Evolutionary conservation across 1,140 invertebrate species (phyloP).

Genomic region (Lepidotrigona ventralis): DNA sequence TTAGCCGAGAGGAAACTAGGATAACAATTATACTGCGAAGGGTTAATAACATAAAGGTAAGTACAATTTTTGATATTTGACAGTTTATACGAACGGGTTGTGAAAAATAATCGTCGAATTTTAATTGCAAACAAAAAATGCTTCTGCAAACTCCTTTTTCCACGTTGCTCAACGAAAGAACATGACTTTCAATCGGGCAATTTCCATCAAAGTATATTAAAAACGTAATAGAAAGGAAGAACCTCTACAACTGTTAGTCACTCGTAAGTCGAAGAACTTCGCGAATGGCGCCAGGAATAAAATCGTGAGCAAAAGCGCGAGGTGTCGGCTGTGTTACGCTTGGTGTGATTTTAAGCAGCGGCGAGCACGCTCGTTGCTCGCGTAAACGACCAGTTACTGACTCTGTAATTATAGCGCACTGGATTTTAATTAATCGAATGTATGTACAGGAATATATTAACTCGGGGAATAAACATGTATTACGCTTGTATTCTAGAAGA

Average conservation of each 20-base stretch:
- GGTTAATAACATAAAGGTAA: too few species aligned
- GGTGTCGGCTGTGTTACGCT: slow-evolving; percentile 12
- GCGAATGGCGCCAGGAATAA: neutral
- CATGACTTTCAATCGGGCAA: neutral
- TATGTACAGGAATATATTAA: neutral
- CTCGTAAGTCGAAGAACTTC: neutral
- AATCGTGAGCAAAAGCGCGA: slow-evolving; percentile 8
- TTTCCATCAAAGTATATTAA: neutral
- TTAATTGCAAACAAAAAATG: too few species aligned
- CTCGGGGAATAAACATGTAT: neutral
- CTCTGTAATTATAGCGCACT: neutral
- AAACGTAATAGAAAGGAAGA: neutral
- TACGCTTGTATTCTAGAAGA: neutral
- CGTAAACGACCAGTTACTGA: slow-evolving; percentile 25
- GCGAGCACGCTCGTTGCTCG: slow-evolving; percentile 20
- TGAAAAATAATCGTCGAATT: too few species aligned
- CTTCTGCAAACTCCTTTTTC: neutral
- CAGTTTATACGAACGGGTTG: too few species aligned
- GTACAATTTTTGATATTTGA: too few species aligned
- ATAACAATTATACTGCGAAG: too few species aligned
- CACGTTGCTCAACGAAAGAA: neutral
- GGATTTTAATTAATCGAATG: slow-evolving; percentile 33
- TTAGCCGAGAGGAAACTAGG: too few species aligned
- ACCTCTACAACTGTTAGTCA: neutral
- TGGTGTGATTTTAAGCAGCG: neutral